phyloP scores from a whole-genome alignment of 1,140 invertebrate genomes.

The Colletes latitarsis region DNA sequence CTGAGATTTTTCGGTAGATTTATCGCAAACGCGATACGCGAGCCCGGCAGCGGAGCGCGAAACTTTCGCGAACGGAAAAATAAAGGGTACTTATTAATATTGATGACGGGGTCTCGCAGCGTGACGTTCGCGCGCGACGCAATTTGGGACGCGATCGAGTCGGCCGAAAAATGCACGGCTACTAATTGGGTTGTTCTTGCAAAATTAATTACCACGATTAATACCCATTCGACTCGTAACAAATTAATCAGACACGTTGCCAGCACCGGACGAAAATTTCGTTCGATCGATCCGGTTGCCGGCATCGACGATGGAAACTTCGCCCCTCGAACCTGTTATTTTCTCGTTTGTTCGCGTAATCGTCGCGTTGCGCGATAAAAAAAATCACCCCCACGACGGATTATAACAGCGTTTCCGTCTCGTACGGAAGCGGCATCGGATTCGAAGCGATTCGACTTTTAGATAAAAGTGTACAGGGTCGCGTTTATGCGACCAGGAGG shows the following conservation, averaged over 20 bases:
- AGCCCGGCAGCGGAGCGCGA: not conserved
- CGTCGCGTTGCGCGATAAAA: not conserved
- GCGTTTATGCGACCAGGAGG: not conserved
- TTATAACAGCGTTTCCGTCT: not conserved
- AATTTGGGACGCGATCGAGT: not conserved
- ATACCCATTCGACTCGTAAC: constrained; percentile 10
- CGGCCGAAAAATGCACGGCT: constrained; percentile 15
- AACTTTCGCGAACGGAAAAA: constrained; percentile 21
- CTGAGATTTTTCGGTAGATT: not conserved
- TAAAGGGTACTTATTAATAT: constrained; percentile 46
- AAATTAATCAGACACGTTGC: constrained; percentile 24
- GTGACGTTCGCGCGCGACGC: constrained; percentile 8
- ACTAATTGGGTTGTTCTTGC: constrained; percentile 20
- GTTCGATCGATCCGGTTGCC: not conserved
- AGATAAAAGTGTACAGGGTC: not conserved
- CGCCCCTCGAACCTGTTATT: not conserved
- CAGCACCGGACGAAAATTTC: not conserved
- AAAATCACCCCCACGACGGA: not conserved
- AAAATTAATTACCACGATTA: constrained; percentile 44
- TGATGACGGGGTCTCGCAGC: not conserved
- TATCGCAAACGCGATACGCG: not conserved
- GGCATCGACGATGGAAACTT: not conserved
- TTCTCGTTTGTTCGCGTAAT: not conserved
- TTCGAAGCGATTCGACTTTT: not conserved
- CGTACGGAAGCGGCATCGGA: not conserved